Base-by-base conservation (phyloP, 2,113 vertebrate genomes). In the Gila orcuttii region DNA sequence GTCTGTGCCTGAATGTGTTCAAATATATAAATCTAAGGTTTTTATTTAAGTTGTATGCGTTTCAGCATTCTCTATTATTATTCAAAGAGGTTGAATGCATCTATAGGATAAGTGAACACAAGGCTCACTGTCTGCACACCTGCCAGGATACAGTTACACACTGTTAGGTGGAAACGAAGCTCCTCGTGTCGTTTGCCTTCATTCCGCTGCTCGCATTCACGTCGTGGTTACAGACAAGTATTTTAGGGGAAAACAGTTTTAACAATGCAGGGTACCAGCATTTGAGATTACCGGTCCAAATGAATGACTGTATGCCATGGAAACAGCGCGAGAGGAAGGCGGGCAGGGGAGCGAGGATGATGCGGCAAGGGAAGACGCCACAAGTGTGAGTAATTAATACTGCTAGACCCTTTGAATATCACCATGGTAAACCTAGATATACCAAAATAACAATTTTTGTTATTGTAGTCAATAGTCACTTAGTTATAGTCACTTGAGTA, bases 221-320 rank as follows among this genome's bases (percentile, higher is more conserved):
- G 19, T 66, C 23, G 15, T 19, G 25, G 5, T 13, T 8, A 21
- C 28, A 55, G 47, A 23, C 66, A 3, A 33, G 4, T n/a, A 19
- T 42, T 64, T 50, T 23, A 23, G 3, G 11, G 36, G 19, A 1
- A 42, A 64, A 21, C 62, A 0, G 50, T 73, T 71, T 36, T 33
- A 6, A 84, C 83, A 80, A 8, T 50, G 68, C n/a, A 52, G 82
- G 74, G 84, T 88, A 1, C n/a, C 2, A 17, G 12, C 6, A 59
- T 74, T 86, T 52, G 7, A 50, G 21, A n/a, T 39, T 23, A 31
- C 57, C 13, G 15, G 64, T 66, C 31, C 80, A 82, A 77, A 86
- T 92, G 85, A 89, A 93, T 92, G 93, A 77, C 71, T 86, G 69
- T 71, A 64, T 86, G 92, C 86, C 87, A 95, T 95, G 94, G 92